Base-by-base conservation (phyloP, 2,797 vertebrate genomes). In the Gephyroberyx darwinii region DNA sequence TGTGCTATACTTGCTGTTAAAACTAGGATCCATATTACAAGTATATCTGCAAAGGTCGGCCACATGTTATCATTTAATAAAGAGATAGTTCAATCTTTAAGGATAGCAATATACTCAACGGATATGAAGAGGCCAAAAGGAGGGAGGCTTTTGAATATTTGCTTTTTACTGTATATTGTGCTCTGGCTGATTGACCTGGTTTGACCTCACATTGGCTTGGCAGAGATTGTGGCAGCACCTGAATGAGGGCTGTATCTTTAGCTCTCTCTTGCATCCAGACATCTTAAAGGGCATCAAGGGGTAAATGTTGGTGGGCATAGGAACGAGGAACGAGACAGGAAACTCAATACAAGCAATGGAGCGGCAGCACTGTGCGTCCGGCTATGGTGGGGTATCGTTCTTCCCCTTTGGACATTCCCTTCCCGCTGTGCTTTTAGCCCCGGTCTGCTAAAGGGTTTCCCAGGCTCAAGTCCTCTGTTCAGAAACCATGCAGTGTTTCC, bases 381-480 rank as follows among this genome's bases (percentile, higher is more conserved):
- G 87, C 78, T 80, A 82, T 64, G 77, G 77, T 50, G 72, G 72
- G 65, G 64, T 47, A 79, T 74, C 84, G 51, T 81, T 88, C 80
- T 84, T 80, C 82, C 77, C 75, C 82, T 83, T 87, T 58, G 90
- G 81, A 90, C 90, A 90, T 90, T 93, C 90, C 80, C 84, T 92
- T 89, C 89, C 89, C 17, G 80, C 87, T 91, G 90, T 54, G 88
- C 86, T 92, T 89, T 87, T 82, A 86, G 83, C 84, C 75, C 76
- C 70, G 81, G 69, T 78, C 74, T 70, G 74, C 74, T 86, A 91
- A 92, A 91, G 89, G 83, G 90, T 94, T 94, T 91, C 93, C 92
- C 89, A 92, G 93, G 89, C 92, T 87, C 82, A 84, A 85, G 86
- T 88, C 85, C 88, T 87, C 89, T 77, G 90, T 88, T 90, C 89